Evolutionary conservation across 2,888 invertebrate genomes (phyloP).

Genomic region (Nephrocerus scutellatus): DNA sequence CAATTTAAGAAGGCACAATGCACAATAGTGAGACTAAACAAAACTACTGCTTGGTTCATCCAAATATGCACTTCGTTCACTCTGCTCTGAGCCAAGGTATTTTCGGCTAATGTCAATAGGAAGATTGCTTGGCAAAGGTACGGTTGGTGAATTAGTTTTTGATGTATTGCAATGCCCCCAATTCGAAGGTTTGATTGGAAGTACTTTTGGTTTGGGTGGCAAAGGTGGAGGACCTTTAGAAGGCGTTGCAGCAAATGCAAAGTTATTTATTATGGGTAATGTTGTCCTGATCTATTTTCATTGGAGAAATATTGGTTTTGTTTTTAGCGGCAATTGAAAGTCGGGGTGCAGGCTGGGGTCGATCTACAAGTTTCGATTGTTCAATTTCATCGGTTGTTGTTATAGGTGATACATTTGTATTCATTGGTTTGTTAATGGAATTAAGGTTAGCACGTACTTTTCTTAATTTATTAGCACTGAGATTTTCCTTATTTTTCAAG

Average conservation of each 20-base stretch:
- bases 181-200: slow-evolving; percentile 57
- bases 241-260: too few relatives aligned
- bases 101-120: slow-evolving; percentile 34
- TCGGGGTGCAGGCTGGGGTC: slow-evolving; percentile 43
- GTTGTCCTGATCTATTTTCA: slow-evolving; percentile 31
- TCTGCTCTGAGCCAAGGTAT: slow-evolving; percentile 30
- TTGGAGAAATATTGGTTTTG: slow-evolving; percentile 32
- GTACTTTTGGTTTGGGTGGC: slow-evolving; percentile 68
- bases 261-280: too few relatives aligned
- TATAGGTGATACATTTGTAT: too few relatives aligned
- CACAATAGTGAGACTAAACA: slow-evolving; percentile 48
- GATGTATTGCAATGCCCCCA: slow-evolving; percentile 46
- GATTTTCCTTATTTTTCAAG: slow-evolving; percentile 57
- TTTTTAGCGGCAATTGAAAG: slow-evolving; percentile 37
- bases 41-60: slow-evolving; percentile 61
- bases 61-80: slow-evolving; percentile 50
- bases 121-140: slow-evolving; percentile 26
- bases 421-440: slow-evolving; percentile 36
- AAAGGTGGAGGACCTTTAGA: slow-evolving; percentile 58
- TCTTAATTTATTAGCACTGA: slow-evolving; percentile 42
- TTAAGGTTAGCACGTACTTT: slow-evolving; percentile 43
- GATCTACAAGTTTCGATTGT: too few relatives aligned
- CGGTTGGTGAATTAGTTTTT: slow-evolving; percentile 18
- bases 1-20: too few relatives aligned
- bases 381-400: too few relatives aligned